Evolutionary conservation across 2,888 invertebrate genomes (phyloP), one percentile per base, ranked within the genome.

Genomic region (Drosophila limbata): DNA sequence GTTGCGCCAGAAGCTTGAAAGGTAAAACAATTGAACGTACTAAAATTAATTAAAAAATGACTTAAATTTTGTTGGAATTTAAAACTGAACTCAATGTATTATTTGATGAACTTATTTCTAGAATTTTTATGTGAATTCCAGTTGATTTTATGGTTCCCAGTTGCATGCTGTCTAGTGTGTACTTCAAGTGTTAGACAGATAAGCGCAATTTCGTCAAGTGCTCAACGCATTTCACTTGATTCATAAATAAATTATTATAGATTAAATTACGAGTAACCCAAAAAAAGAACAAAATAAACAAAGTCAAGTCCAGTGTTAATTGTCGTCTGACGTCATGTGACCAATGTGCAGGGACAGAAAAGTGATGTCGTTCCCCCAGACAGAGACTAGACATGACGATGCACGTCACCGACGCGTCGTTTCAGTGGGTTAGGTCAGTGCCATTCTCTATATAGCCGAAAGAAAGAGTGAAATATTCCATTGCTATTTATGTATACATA

Each of bases 371-470:
- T 56, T 56, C 4, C 25, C 15, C 25, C 52, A 76, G 75, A 77
- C 75, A 39, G 28, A 35, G 42, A 39, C 47, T 50, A 78, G 79
- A 79, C 63, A 37, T 47, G 37, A 53, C 42, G 37, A 62, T 53
- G 44, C 10, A 64, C 73, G 79, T 78, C 84, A 79, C 35, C 37
- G 17, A 39, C 80, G 15, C 40, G n/a, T 39, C 77, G 13, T 6
- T 28, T 21, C 21, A 21, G 47, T 84, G 81, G 42, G 69, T 62
- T 77, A 80, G 83, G 83, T 84, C 83, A 85, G 83, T 88, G 37
- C 48, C 47, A 15, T 25, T 28, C n/a, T 45, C n/a, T 21, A 44
- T 56, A 33, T 69, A 67, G 53, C 50, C 63, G 53, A 40, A 48
- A 59, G 42, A 50, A 66, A 68, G 57, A 50, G 42, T 9, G 25